Evolutionary conservation across 92 coral and sea anemone species (phyloP), one percentile per base, ranked within the genome.

Genomic region (Epizoanthus scotinus): DNA sequence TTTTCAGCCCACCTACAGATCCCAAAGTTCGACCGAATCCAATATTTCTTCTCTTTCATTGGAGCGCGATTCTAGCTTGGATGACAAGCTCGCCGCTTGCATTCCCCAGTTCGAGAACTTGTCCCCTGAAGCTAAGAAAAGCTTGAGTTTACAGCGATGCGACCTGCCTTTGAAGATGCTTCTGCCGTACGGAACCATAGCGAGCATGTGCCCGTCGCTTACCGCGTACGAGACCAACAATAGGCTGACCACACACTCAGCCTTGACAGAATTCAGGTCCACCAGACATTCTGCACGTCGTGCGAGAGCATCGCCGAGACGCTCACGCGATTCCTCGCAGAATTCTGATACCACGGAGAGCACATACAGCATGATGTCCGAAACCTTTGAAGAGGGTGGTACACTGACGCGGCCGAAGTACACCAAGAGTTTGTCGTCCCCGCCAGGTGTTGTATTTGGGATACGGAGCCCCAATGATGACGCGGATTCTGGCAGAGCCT

Each of bases 51-150:
- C 81, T 2, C 36, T 81, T 20, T 54, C 58, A 8, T 25, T 47
- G 25, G 68, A 70, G 29, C 40, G 44, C n/a, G 78, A 66, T 24
- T 78, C 60, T 40, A 88, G 94, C 81, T 82, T 90, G 71, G 97
- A 92, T 52, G 83, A 83, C 56, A 87, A 83, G 66, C 59, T 92
- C n/a, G 94, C 78, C 54, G 90, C 84, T 63, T 83, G 87, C 49
- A 73, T 90, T 8, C 97, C 97, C 17, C 89, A 92, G 47, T 82
- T 59, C 68, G 84, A 69, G 20, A 54, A 70, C 73, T 83, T 92
- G n/a, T 92, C 97, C 8, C 91, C 88, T 1, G 88, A 81, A 52
- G 81, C 91, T 27, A 90, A 73, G 34, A 52, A 92, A 26, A 88
- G 72, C 38, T 77, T 82, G 14, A 92, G 97, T 49, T 64, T 89